Percentiles rank a stretch among this genome's conserved stretches.
These are phyloP conservation scores for Silurus meridionalis DNA, from an alignment of 2,113 vertebrate genomes.

Conservation along the genomic window DNA sequence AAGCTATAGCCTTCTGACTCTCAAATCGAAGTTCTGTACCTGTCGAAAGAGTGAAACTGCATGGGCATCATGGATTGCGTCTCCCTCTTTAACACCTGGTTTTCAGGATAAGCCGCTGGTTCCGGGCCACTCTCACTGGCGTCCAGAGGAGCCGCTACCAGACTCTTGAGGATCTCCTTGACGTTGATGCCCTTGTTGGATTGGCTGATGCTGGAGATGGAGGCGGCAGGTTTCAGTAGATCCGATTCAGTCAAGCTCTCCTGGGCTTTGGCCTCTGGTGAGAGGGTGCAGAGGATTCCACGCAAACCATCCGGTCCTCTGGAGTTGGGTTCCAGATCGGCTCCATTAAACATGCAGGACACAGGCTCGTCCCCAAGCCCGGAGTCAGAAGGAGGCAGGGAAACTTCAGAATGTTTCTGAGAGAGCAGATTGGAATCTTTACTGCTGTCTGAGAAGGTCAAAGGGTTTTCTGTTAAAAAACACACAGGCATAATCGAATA, in stretches of 20 bases:
- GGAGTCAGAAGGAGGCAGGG: slow-evolving; percentile 86
- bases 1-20: not conserved
- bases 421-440: slow-evolving; percentile 77
- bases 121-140: slow-evolving; percentile 83
- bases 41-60: slow-evolving; percentile 99
- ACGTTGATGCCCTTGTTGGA: slow-evolving; percentile 89
- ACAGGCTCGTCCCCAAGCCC: slow-evolving; percentile 87
- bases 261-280: slow-evolving; percentile 85
- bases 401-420: slow-evolving; percentile 74
- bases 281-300: slow-evolving; percentile 84
- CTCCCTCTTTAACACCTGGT: slow-evolving; percentile 78
- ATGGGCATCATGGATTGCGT: slow-evolving; percentile 85
- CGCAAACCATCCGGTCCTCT: slow-evolving; percentile 79
- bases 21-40: slow-evolving; percentile 69
- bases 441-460: slow-evolving; percentile 73
- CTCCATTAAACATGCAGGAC: slow-evolving; percentile 81
- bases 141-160: slow-evolving; percentile 88
- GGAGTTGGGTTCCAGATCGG: slow-evolving; percentile 74
- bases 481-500: slow-evolving; percentile 16
- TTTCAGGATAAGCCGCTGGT: slow-evolving; percentile 83
- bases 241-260: slow-evolving; percentile 82
- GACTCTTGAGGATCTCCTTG: slow-evolving; percentile 92
- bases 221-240: slow-evolving; percentile 77
- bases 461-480: slow-evolving; percentile 76
- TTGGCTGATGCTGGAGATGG: slow-evolving; percentile 86